A percentile compares a stretch with the other conserved stretches of the same genome.
Evolutionary conservation across 2,888 invertebrate species (phyloP).

Genomic region (Arctia plantaginis): DNA sequence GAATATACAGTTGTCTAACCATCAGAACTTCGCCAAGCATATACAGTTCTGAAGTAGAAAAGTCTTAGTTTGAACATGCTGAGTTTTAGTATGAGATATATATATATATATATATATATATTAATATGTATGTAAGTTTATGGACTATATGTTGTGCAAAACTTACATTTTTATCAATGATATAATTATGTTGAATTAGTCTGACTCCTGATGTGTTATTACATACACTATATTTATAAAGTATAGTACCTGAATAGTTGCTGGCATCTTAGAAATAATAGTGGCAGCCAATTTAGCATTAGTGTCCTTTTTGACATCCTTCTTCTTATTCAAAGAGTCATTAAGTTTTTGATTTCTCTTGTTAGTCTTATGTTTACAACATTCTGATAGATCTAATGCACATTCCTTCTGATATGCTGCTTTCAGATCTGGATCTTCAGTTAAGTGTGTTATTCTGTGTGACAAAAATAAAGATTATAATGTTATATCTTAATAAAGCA

Average conservation of each 20-base stretch:
- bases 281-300: conserved; percentile 52
- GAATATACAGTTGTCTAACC: too few species aligned
- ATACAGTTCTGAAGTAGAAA: too few species aligned
- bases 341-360: conserved; percentile 60
- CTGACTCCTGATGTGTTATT: not conserved
- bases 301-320: conserved; percentile 52
- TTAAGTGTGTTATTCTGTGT: conserved; percentile 75
- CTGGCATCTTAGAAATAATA: conserved; percentile 70
- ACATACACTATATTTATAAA: not conserved
- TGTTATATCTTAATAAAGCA: not conserved
- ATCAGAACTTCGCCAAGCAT: too few species aligned
- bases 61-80: too few species aligned
- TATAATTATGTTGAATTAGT: not conserved
- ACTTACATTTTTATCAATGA: too few species aligned
- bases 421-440: conserved; percentile 75
- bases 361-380: conserved; percentile 69
- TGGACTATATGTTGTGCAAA: too few species aligned
- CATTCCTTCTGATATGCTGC: conserved; percentile 72
- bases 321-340: conserved; percentile 62
- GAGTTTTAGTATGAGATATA: too few species aligned
- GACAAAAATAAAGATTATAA: conserved; percentile 25
- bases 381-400: conserved; percentile 71
- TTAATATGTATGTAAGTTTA: too few species aligned
- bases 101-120: too few species aligned
- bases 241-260: conserved; percentile 75